Base-by-base conservation (phyloP, 2,797 vertebrate species). In the Cichlasoma orientale region DNA sequence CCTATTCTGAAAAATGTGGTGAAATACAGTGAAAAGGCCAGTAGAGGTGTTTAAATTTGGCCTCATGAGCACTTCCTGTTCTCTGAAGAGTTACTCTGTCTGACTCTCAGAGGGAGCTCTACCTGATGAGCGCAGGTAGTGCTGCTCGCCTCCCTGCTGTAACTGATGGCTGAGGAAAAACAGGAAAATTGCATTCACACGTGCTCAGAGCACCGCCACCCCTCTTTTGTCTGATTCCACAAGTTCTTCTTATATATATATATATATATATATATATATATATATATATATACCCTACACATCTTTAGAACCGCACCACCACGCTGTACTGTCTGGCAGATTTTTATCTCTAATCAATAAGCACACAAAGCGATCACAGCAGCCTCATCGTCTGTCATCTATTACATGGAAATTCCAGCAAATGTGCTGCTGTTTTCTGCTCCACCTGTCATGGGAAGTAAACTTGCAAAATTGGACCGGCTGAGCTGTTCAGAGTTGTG, bases 291-390 rank as follows among this genome's bases (percentile, higher is more conserved):
- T 3, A 33, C 33, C 33, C 33, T 33, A 33, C 33, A 33, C 8
- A 8, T 33, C 72, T 61, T 87, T 79, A 84, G 80, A 88, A 66
- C 80, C 79, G 77, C 80, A 86, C 85, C 68, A 52, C 74, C 11
- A 29, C 54, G 68, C 69, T 47, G 41, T 69, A 44, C 63, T 14
- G 33, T 56, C 23, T 13, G 55, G 59, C 82, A 85, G 87, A 90
- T 86, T 81, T 89, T 88, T 89, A 90, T 91, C 79, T 87, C 81
- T 69, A 84, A 90, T 91, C 80, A 85, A 85, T 87, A 86, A 76
- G 44, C 80, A 56, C 79, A 89, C 83, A 88, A 79, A 88, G 79
- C 87, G 85, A 87, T 87, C 79, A 84, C 44, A 82, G 78, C 75
- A 74, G 52, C 80, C 63, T 83, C 88, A 88, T 91, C 86, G 57